Base-by-base conservation (phyloP, 2,888 invertebrate species). In the Dryococelus australis region DNA sequence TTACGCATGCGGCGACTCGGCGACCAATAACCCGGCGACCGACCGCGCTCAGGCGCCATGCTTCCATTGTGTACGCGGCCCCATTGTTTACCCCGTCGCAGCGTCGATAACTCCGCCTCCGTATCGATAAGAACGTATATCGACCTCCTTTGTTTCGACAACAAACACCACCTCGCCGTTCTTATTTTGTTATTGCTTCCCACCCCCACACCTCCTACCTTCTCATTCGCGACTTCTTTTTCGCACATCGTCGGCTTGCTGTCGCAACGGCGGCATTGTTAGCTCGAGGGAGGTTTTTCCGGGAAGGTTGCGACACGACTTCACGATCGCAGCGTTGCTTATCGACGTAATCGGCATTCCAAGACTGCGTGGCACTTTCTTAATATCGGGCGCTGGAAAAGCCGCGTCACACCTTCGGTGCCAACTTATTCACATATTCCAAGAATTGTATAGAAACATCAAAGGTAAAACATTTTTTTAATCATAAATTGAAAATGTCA, bases 191-290 rank as follows among this genome's bases (percentile, higher is more conserved):
- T 65, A 65, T 65, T 65, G 20, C 65, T 65, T 16, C 24, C 65
- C 65, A 8, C 0, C 65, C 0, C 65, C n/a, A 8, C 65, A 3
- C 65, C 8, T 16, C 65, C 8, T 24, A 8, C 10, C 47, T 35
- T 47, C 47, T 13, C 47, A 3, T 16, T 47, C 47, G 2, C 47
- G 47, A 1, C 35, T 35, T 35, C 2, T 35, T 35, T 35, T 35
- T 35, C 35, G 35, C 35, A 35, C 35, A 35, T 47, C 47, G 47
- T 47, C 65, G 65, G 65, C n/a, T 65, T 20, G 65, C 65, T 65
- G 65, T 65, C n/a, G 65, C n/a, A 65, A 65, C 65, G 65, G 20
- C 65, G 65, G 65, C n/a, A 65, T 65, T 65, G 65, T 65, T 65
- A 8, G n/a, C 20, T 24, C 8, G 65, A n/a, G n/a, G 65, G 24